Evolutionary conservation across 1,140 invertebrate genomes (phyloP).

Genomic region (Mya arenaria): DNA sequence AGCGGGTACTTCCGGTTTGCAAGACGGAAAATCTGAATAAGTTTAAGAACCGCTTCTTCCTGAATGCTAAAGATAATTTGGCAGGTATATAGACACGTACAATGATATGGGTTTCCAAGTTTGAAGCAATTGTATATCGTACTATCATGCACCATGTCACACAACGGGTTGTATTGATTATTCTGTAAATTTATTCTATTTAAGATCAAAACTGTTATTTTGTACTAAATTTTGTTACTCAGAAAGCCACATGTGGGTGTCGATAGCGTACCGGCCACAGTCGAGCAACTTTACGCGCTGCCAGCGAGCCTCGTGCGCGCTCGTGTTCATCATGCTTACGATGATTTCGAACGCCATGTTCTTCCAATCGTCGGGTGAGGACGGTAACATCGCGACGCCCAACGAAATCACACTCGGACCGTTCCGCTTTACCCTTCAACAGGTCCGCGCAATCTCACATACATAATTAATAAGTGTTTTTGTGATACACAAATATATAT

Average conservation of each 20-base stretch:
- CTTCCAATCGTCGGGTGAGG: constrained; percentile 58
- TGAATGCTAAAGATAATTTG: constrained; percentile 76
- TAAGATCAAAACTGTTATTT: too few relatives aligned
- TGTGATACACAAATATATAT: too few relatives aligned
- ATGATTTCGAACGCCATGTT: constrained; percentile 81
- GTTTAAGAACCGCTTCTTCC: constrained; percentile 76
- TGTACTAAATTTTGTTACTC: too few relatives aligned
- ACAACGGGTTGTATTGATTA: too few relatives aligned
- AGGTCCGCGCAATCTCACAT: constrained; percentile 38
- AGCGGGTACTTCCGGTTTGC: constrained; percentile 73
- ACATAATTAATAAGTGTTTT: too few relatives aligned
- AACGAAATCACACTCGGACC: constrained; percentile 46
- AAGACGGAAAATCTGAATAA: constrained; percentile 70
- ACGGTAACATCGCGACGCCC: constrained; percentile 22
- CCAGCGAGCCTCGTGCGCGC: constrained; percentile 77
- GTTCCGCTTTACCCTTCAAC: constrained; percentile 29
- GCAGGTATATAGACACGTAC: too few relatives aligned
- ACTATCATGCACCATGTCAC: too few relatives aligned
- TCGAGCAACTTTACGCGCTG: constrained; percentile 77
- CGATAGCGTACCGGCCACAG: constrained; percentile 72
- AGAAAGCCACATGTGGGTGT: constrained; percentile 80
- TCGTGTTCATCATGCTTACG: constrained; percentile 76
- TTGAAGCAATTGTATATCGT: too few relatives aligned
- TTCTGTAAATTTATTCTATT: too few relatives aligned
- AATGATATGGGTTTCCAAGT: too few relatives aligned